Conservation (phyloP, 2,888 invertebrate species). For the Aquatica leii region DNA sequence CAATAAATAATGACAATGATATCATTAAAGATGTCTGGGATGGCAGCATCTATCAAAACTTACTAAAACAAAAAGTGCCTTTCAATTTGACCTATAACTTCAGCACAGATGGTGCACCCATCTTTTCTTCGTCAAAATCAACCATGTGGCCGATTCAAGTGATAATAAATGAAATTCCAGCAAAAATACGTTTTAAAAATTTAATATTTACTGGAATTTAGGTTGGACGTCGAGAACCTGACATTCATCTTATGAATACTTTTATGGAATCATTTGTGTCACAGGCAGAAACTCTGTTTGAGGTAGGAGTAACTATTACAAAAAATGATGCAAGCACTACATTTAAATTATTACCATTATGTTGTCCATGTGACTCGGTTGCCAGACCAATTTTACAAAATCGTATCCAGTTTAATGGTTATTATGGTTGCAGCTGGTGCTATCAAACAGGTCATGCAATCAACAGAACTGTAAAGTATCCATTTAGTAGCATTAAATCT, state of each 20-base stretch:
- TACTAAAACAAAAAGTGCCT: constrained; percentile 5
- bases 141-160: background rate
- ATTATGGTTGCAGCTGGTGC: constrained; percentile 3
- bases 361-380: constrained; percentile 5
- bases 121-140: background rate
- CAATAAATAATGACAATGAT: constrained; percentile 3
- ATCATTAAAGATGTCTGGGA: constrained; percentile 4
- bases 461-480: constrained; percentile 5
- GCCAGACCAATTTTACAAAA: constrained; percentile 2
- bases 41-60: constrained; percentile 5
- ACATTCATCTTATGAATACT: constrained; percentile 3
- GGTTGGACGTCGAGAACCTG: constrained; percentile 1
- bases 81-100: constrained; percentile 5
- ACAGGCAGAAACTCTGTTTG: constrained; percentile 3
- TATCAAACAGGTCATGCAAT: constrained; percentile 1
- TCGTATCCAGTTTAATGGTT: background rate
- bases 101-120: constrained; percentile 1
- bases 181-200: constrained; percentile 5
- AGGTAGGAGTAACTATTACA: no score
- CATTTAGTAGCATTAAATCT: constrained; percentile 1
- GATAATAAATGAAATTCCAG: constrained; percentile 5
- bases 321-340: background rate
- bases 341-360: constrained; percentile 5
- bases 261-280: constrained; percentile 1
- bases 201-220: constrained; percentile 2